Evolutionary conservation across 2,888 invertebrate genomes (phyloP).

Genomic region (Rhabditoides inermis): DNA sequence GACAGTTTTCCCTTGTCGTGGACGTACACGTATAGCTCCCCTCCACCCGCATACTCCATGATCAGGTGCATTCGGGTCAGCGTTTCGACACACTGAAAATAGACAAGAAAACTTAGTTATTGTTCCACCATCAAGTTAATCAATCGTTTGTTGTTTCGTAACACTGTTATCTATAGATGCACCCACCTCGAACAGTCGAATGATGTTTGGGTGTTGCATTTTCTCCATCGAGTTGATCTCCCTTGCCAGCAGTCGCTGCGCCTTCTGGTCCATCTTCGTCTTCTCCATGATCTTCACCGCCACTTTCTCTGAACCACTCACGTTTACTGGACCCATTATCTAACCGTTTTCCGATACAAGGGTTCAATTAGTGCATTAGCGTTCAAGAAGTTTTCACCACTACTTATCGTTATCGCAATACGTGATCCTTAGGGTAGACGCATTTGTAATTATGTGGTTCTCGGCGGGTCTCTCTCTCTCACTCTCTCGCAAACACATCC

Average conservation of each 20-base stretch:
- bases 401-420: too few species aligned
- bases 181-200: constrained; percentile 53
- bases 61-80: constrained; percentile 67
- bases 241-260: constrained; percentile 56
- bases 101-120: background rate
- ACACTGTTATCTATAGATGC: too few species aligned
- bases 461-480: constrained; percentile 9
- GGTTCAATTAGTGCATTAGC: too few species aligned
- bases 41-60: constrained; percentile 69
- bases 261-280: constrained; percentile 58
- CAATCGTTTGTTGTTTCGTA: too few species aligned
- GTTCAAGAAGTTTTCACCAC: too few species aligned
- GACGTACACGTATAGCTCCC: constrained; percentile 68
- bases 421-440: too few species aligned
- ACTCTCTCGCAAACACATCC: background rate
- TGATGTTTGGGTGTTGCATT: constrained; percentile 58
- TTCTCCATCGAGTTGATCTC: constrained; percentile 58
- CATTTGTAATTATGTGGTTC: too few species aligned
- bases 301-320: constrained; percentile 58
- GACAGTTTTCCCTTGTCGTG: constrained; percentile 62
- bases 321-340: too few species aligned
- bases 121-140: too few species aligned
- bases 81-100: constrained; percentile 59
- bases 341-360: too few species aligned
- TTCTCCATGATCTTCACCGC: constrained; percentile 59